Evolutionary conservation across 2,888 invertebrate species (phyloP).

Genomic region (Nephrotoma guestfalica): DNA sequence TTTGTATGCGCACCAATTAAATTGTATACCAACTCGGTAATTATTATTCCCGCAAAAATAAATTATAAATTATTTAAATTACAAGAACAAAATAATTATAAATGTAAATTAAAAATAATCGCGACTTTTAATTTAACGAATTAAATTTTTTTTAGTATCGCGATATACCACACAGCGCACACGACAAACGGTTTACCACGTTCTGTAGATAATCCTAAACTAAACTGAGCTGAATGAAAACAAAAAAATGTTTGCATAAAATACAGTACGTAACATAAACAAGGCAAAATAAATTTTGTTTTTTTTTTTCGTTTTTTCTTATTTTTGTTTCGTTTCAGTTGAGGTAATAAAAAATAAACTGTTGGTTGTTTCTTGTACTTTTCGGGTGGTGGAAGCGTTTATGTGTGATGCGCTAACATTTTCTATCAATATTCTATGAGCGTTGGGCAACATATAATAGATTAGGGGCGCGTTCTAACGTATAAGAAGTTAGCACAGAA

Average conservation of each 20-base stretch:
- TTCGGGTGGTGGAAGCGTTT: neutral
- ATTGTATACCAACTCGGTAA: neutral
- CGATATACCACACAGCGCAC: neutral
- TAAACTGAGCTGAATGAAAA: neutral
- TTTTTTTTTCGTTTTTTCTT: neutral
- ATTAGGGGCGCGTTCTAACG: neutral
- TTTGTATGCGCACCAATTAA: neutral
- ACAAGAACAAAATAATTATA: neutral
- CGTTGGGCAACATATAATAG: neutral
- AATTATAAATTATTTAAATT: neutral
- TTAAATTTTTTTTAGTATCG: neutral
- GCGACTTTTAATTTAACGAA: neutral
- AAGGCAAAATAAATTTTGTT: neutral
- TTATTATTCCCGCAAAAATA: neutral
- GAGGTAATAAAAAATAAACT: neutral
- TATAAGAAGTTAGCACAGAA: too few species aligned
- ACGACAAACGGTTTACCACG: neutral
- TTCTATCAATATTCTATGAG: neutral
- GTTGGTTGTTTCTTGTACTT: neutral
- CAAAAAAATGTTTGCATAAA: neutral
- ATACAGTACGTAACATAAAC: neutral
- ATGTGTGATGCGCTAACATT: neutral
- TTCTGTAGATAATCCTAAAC: neutral
- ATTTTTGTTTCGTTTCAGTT: neutral
- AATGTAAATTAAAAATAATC: neutral